Conservation (phyloP, 2,797 vertebrate genomes). For the Galago senegalensis region DNA sequence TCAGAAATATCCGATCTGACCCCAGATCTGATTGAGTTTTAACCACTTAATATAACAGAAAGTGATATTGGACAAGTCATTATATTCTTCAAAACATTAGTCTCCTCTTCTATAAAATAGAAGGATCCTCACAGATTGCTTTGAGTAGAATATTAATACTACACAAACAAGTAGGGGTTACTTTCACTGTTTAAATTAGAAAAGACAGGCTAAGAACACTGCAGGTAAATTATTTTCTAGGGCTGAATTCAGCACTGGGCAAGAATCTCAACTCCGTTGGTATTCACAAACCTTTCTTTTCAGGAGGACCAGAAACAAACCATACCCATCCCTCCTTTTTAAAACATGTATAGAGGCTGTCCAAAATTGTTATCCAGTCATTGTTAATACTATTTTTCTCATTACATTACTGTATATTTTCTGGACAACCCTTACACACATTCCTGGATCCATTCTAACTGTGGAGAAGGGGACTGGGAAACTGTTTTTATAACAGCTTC, state of each 20-base stretch:
- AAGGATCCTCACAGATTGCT: background rate
- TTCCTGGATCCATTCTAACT: background rate
- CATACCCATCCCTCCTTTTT: background rate
- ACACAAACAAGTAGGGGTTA: background rate
- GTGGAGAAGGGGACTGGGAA: background rate
- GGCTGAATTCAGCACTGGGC: background rate
- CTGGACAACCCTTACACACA: background rate
- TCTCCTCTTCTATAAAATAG: background rate
- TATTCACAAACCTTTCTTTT: background rate
- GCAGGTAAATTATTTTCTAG: background rate
- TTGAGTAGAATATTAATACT: background rate
- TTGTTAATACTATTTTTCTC: no score
- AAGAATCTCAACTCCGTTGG: background rate
- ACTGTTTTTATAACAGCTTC: background rate
- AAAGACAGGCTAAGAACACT: background rate
- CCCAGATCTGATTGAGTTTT: background rate
- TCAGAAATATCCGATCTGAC: background rate
- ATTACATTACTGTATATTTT: no score
- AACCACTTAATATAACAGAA: background rate
- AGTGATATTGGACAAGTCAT: background rate
- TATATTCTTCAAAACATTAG: background rate
- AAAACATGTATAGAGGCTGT: no score
- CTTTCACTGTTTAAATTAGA: background rate
- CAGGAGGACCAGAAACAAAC: background rate
- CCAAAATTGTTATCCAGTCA: no score